These are phyloP conservation scores for Lasiommata megera DNA, from an alignment of 2,888 invertebrate species.

Conservation along the genomic window DNA sequence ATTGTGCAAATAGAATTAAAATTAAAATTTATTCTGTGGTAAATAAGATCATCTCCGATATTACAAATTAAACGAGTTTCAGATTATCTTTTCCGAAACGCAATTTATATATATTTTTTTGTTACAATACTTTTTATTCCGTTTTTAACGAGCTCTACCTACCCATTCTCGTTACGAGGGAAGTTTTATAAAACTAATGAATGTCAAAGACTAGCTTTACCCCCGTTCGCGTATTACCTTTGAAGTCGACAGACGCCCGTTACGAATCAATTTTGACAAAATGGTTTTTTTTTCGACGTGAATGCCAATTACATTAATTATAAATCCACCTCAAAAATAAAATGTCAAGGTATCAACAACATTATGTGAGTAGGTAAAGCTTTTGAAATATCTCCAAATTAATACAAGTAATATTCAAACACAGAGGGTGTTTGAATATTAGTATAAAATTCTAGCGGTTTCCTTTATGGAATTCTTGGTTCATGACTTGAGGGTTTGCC, in stretches of 20 bases:
- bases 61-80: conserved; percentile 54
- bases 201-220: conserved; percentile 65
- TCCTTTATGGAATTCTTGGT: not conserved
- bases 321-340: not conserved
- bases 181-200: conserved; percentile 69
- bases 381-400: not conserved
- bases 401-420: not conserved
- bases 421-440: not conserved
- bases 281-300: not conserved
- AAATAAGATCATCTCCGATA: conserved; percentile 58
- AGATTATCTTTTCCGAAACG: conserved; percentile 43
- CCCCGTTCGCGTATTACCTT: conserved; percentile 30
- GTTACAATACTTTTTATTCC: conserved; percentile 59
- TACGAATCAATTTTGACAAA: not conserved
- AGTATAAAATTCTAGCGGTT: not conserved
- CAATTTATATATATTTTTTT: conserved; percentile 33
- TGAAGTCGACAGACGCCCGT: not conserved
- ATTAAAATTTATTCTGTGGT: conserved; percentile 63
- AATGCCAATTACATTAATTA: not conserved
- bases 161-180: conserved; percentile 46
- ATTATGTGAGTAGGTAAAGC: too few species aligned
- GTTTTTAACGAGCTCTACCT: conserved; percentile 62
- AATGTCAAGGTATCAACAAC: too few species aligned
- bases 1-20: conserved; percentile 64
- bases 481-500: not conserved